Evolutionary conservation across 2,888 invertebrate genomes (phyloP).

Genomic region (Apomyelois bistriatella): DNA sequence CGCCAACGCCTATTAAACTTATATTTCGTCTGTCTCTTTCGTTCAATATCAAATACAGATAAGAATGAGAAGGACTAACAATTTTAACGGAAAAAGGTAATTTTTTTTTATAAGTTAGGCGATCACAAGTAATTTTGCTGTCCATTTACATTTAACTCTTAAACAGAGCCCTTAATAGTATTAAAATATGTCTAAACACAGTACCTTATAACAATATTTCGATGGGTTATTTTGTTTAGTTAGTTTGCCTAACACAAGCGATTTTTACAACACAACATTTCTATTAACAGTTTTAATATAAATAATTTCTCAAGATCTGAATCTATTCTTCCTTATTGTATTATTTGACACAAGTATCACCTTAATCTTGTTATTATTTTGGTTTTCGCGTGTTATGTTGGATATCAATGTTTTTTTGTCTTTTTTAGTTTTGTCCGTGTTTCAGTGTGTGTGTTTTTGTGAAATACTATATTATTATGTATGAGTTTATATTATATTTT

Average conservation of each 20-base stretch:
- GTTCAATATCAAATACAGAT: too few relatives aligned
- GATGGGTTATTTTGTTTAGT: slow-evolving; percentile 22
- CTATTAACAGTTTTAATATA: slow-evolving; percentile 17
- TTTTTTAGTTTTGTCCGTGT: slow-evolving; percentile 12
- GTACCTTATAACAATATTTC: background rate
- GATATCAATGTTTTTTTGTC: slow-evolving; percentile 10
- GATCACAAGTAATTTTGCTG: background rate
- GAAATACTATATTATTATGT: slow-evolving; percentile 15
- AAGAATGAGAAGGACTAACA: too few relatives aligned
- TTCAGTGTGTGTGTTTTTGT: slow-evolving; percentile 9
- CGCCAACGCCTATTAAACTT: too few relatives aligned
- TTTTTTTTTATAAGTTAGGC: too few relatives aligned
- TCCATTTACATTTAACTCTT: background rate
- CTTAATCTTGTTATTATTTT: background rate
- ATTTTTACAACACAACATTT: slow-evolving; percentile 12
- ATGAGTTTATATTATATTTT: background rate
- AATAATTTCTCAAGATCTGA: background rate
- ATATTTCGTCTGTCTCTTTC: too few relatives aligned
- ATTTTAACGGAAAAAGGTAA: too few relatives aligned
- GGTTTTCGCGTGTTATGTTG: background rate
- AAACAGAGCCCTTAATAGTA: background rate
- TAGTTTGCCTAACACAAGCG: slow-evolving; percentile 16
- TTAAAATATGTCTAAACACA: background rate
- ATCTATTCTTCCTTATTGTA: background rate
- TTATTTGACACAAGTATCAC: background rate